Conservation (phyloP, 2,113 vertebrate genomes). For the Acrocephalus arundinaceus region DNA sequence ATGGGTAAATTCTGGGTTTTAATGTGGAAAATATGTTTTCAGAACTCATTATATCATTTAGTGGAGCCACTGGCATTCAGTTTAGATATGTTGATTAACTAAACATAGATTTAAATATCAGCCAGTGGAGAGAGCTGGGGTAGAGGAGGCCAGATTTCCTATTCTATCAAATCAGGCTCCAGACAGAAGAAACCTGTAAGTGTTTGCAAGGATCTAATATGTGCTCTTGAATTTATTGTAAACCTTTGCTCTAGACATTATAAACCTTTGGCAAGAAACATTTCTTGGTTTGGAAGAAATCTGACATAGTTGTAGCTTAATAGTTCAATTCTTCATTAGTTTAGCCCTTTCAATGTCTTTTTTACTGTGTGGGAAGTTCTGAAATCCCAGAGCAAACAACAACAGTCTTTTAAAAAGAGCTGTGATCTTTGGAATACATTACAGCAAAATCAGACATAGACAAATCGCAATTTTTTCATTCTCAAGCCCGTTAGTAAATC, state of each 20-base stretch:
- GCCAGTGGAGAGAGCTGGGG: not conserved
- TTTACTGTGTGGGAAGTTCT: not conserved
- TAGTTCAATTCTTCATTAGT: not conserved
- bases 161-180: not conserved
- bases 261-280: not conserved
- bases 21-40: not conserved
- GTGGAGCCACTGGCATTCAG: not conserved
- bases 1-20: not conserved
- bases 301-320: not conserved
- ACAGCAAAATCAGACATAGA: not conserved
- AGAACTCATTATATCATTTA: not conserved
- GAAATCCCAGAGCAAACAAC: not conserved
- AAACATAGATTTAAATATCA: not conserved
- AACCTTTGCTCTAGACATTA: not conserved
- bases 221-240: not conserved
- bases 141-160: not conserved
- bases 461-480: not conserved
- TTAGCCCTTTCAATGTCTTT: not conserved
- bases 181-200: not conserved
- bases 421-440: not conserved
- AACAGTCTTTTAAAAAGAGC: not conserved
- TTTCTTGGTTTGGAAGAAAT: not conserved
- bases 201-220: not conserved
- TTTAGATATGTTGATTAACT: not conserved
- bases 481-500: not conserved